Base-by-base conservation (phyloP, 2,113 vertebrate genomes). In the Embiotoca jacksoni region DNA sequence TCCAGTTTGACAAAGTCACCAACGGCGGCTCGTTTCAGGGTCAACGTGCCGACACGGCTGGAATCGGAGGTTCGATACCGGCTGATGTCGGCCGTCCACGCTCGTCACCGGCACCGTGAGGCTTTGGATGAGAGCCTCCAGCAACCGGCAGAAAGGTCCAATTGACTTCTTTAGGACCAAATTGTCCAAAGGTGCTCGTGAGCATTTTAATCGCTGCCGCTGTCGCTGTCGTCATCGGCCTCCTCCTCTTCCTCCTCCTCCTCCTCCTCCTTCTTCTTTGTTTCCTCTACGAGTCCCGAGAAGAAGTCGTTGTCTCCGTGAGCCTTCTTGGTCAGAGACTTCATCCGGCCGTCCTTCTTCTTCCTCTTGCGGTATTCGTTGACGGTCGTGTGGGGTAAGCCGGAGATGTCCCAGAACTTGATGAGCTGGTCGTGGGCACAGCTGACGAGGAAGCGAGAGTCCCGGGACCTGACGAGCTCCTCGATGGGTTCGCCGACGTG, bases 371-470 rank as follows among this genome's bases (percentile, higher is more conserved):
- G 94, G 83, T 99, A 98, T 62, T 97, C 97, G 0, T 93, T 92
- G n/a, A 99, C 96, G 0, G 92, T 92, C 6, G 94, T 70, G 0
- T 82, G 63, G 0, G 78, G 81, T 6, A 98, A 90, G 1, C 85
- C 64, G 0, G 96, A 94, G 75, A 97, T 91, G 81, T 98, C 95
- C 98, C 98, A 99, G 85, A 99, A 99, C 88, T 99, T 99, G 80
- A 99, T 91, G 47, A 95, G 96, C 91, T 97, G 96, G 92, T 99
- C 98, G 1, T 99, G 97, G 61, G 92, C 97, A 1, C 95, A 96
- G 92, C 98, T 99, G 72, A 94, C 96, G 82, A 99, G 87, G 64
- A 98, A 95, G 5, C 16, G 93, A 0, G 93, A 85, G 1, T 95
- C 95, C 4, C 89, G 84, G 3, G 95, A 96, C 50, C 88, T 92